Percentiles rank a stretch among this genome's conserved stretches.
Conservation (phyloP, 2,113 vertebrate species). For the Xiphophorus couchianus region DNA sequence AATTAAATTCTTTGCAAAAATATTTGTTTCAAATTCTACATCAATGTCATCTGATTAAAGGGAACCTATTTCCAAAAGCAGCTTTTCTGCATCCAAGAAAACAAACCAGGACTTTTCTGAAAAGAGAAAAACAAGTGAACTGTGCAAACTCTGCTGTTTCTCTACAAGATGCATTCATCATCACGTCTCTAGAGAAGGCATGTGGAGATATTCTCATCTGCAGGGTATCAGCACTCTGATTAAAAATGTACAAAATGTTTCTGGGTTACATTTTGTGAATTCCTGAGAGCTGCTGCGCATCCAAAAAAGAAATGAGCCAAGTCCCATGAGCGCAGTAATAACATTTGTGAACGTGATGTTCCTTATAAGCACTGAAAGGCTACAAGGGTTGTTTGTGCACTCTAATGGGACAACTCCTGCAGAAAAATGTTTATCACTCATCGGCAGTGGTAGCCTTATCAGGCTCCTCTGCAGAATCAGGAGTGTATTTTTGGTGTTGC, state of each 20-base stretch:
- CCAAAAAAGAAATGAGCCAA: slow-evolving; percentile 28
- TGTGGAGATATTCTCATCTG: background rate
- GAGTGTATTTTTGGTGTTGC: slow-evolving; percentile 33
- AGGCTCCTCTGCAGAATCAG: slow-evolving; percentile 22
- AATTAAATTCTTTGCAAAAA: slow-evolving; percentile 42
- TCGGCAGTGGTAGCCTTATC: background rate
- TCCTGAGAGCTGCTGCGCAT: slow-evolving; percentile 10
- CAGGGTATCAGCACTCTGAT: background rate
- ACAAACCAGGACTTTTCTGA: background rate
- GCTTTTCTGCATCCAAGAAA: background rate
- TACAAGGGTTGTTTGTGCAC: background rate
- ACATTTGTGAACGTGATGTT: slow-evolving; percentile 19
- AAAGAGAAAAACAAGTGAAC: background rate
- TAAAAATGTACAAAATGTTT: slow-evolving; percentile 16
- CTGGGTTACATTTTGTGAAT: slow-evolving; percentile 18
- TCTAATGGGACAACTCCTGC: background rate
- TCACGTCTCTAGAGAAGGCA: background rate
- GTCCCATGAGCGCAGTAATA: slow-evolving; percentile 19
- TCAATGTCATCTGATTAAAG: slow-evolving; percentile 9
- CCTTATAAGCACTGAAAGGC: slow-evolving; percentile 15
- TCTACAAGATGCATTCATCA: background rate
- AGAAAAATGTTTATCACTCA: slow-evolving; percentile 9
- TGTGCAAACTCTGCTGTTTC: background rate
- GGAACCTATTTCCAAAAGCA: background rate
- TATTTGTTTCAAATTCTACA: background rate